Conservation (phyloP, 2,888 invertebrate genomes). For the Eupithecia vulgata region DNA sequence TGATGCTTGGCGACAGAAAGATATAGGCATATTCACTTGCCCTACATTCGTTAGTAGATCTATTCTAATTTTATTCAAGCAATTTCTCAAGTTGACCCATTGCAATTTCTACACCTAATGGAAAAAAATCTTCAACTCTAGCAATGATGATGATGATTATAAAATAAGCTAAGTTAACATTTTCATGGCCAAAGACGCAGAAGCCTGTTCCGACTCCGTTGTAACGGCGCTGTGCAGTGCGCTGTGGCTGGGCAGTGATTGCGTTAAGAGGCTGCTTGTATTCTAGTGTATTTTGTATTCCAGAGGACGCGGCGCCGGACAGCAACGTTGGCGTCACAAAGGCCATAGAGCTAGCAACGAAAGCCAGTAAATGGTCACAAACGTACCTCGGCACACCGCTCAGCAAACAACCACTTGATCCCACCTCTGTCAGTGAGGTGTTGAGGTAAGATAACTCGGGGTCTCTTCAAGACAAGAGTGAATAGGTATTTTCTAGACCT, state of each 20-base stretch:
- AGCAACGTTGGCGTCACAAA: conserved; percentile 80
- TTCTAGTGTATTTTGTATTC: not conserved
- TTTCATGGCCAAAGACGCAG: no score
- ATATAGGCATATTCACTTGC: no score
- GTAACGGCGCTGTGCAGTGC: no score
- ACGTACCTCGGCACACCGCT: conserved; percentile 90
- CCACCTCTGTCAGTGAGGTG: conserved; percentile 95
- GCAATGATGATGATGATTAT: not conserved
- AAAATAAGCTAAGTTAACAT: not conserved
- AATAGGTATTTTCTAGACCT: no score
- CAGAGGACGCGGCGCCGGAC: conserved; percentile 70
- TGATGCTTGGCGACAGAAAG: not conserved
- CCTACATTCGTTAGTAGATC: no score
- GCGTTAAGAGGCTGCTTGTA: no score
- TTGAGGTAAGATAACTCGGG: conserved; percentile 86
- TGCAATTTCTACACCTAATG: no score
- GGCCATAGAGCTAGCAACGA: conserved; percentile 87
- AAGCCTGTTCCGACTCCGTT: no score
- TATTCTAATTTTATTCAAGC: no score
- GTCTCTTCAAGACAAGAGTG: no score
- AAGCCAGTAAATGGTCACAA: conserved; percentile 88
- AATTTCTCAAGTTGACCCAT: no score
- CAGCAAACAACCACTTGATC: conserved; percentile 91
- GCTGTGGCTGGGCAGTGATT: no score
- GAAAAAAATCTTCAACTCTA: not conserved